These are phyloP conservation scores for Nemopilema nomurai DNA, from an alignment of 30 jellyfish, hydroid and myxozoan species.

Conservation along the genomic window DNA sequence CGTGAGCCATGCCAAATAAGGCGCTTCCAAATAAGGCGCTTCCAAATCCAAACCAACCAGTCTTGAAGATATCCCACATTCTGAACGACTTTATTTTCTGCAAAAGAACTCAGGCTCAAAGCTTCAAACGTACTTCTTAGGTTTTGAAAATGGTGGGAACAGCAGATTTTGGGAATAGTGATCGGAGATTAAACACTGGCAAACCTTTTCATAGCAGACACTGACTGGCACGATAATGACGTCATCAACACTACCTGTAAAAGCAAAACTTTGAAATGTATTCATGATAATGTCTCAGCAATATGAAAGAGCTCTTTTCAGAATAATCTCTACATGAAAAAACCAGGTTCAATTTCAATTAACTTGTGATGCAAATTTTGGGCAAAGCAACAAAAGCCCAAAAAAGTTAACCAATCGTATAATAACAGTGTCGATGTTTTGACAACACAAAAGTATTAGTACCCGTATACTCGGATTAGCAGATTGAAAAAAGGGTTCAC, in stretches of 20 bases:
- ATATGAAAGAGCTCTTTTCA: too few species aligned
- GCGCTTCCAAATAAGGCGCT: too few species aligned
- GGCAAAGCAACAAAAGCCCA: too few species aligned
- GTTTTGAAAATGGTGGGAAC: not conserved
- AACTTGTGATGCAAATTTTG: too few species aligned
- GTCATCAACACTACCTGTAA: constrained; percentile 40
- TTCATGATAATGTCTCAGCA: not conserved
- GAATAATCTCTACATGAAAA: too few species aligned
- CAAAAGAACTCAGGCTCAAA: not conserved
- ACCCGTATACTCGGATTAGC: too few species aligned
- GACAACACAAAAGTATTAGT: too few species aligned
- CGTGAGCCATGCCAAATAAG: constrained; percentile 49
- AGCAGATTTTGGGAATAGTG: not conserved
- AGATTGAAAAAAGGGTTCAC: too few species aligned
- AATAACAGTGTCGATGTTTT: too few species aligned
- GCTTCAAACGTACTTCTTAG: too few species aligned
- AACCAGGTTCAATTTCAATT: too few species aligned
- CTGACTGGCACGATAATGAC: constrained; percentile 47
- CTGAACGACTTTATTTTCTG: not conserved
- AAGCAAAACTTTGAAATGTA: not conserved
- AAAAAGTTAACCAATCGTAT: too few species aligned
- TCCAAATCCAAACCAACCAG: constrained; percentile 1
- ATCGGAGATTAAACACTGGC: not conserved
- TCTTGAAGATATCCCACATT: constrained; percentile 11
- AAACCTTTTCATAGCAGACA: constrained; percentile 47